These are phyloP conservation scores for Helicoverpa zea DNA, from an alignment of 1,140 invertebrate genomes.

Conservation along the genomic window DNA sequence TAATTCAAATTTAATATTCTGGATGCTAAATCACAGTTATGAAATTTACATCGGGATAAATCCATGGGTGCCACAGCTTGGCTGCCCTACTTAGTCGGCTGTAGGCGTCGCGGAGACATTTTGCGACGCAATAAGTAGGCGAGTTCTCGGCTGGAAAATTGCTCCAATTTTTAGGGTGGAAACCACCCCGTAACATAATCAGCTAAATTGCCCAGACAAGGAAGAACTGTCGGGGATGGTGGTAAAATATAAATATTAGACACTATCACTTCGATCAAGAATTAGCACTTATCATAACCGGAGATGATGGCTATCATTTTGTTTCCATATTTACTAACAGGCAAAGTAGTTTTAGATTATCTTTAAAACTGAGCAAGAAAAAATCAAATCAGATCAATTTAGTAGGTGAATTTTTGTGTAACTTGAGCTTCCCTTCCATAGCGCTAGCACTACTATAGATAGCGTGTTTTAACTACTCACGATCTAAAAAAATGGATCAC, in stretches of 20 bases:
- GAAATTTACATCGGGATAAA: constrained; percentile 70
- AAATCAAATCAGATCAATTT: constrained; percentile 3
- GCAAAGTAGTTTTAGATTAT: not conserved
- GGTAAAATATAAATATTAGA: constrained; percentile 11
- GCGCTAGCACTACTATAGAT: constrained; percentile 12
- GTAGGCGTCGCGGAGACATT: constrained; percentile 68
- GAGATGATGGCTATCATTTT: too few species aligned
- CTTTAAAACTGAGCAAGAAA: constrained; percentile 3
- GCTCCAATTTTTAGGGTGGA: constrained; percentile 74
- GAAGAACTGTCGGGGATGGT: constrained; percentile 49
- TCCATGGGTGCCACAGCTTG: constrained; percentile 57
- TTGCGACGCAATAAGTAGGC: constrained; percentile 75
- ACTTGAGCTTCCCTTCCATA: not conserved
- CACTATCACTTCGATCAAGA: not conserved
- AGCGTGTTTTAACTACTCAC: constrained; percentile 4
- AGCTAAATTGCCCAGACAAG: constrained; percentile 64
- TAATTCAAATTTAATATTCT: constrained; percentile 45
- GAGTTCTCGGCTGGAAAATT: constrained; percentile 81
- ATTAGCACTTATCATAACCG: not conserved
- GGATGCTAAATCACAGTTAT: constrained; percentile 55
- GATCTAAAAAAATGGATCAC: constrained; percentile 16
- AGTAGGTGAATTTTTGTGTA: constrained; percentile 13
- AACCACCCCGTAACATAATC: constrained; percentile 66
- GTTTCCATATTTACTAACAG: not conserved
- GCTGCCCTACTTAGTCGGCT: constrained; percentile 68